These are phyloP conservation scores for Dolomedes plantarius DNA, from an alignment of 2,888 invertebrate species.

Conservation along the genomic window DNA sequence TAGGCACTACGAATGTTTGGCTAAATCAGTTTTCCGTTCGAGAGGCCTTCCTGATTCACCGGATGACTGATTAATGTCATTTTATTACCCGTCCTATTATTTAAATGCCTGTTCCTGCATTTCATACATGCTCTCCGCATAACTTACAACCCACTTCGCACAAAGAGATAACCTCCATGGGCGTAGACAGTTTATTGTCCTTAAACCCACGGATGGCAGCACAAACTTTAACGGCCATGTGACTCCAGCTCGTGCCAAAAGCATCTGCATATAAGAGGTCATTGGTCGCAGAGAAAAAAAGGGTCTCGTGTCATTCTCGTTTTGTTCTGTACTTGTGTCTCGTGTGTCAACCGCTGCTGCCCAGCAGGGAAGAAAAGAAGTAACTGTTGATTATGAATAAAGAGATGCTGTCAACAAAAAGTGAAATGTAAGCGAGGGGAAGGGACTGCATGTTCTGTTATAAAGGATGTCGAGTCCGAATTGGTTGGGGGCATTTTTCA, in stretches of 20 bases:
- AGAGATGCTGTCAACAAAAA: too few species aligned
- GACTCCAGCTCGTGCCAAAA: background rate
- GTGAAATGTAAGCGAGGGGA: background rate
- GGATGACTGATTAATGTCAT: background rate
- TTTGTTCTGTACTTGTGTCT: constrained; percentile 41
- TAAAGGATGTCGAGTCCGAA: too few species aligned
- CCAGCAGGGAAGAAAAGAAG: constrained; percentile 10
- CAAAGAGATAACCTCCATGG: constrained; percentile 14
- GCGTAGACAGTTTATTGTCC: constrained; percentile 21
- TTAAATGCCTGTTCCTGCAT: background rate
- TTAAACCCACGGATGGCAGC: constrained; percentile 18
- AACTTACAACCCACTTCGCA: constrained; percentile 9
- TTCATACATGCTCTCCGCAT: background rate
- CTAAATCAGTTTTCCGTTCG: too few species aligned
- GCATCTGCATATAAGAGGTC: background rate
- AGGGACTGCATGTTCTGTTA: too few species aligned
- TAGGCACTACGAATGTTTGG: too few species aligned
- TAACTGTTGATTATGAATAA: constrained; percentile 47
- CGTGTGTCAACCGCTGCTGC: constrained; percentile 1
- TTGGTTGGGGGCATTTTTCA: too few species aligned
- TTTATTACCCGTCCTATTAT: background rate
- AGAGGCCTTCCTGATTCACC: too few species aligned
- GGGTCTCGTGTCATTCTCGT: constrained; percentile 5
- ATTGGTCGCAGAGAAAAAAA: background rate
- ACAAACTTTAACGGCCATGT: background rate